Base-by-base conservation (phyloP, 2,113 vertebrate species). In the Toxotes chatareus region DNA sequence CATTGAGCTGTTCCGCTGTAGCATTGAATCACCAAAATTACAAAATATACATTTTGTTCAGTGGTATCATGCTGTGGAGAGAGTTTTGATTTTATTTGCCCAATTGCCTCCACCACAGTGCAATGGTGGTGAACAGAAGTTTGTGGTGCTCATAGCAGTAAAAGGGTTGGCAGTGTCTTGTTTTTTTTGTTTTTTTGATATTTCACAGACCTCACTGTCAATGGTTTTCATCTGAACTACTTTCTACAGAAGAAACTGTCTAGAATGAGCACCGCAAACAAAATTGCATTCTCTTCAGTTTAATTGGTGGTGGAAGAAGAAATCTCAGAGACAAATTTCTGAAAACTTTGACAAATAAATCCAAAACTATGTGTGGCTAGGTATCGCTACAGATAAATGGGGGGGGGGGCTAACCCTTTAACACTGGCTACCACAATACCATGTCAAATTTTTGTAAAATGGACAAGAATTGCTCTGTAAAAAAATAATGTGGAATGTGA, bases 401-500 rank as follows among this genome's bases (percentile, higher is more conserved):
- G 34, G 32, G 7, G 17, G 16, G 10, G 1, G 61, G 5, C 66
- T 53, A 36, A 21, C 63, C 19, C 19, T 73, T 76, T 63, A 53
- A 62, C 40, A 34, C 14, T 13, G 19, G 32, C 64, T 3, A 32
- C 75, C 38, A 68, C 46, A 73, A 14, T 10, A 40, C 19, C 34
- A 38, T 36, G 16, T 68, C 23, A 40, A 63, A 40, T 47, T 32
- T 23, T 47, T 36, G 61, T 9, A 10, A 51, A 59, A 51, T 19
- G 32, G 9, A 38, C n/a, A 72, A 23, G 42, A 42, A 57, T 38
- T 14, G 42, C 34, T n/a, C 53, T 34, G 36, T 62, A 40, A 31
- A n/a, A 47, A 63, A 46, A 40, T 19, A 36, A n/a, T 36, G 46
- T 59, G 21, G 67, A 23, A 68, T 62, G 14, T 17, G 40, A 78